These are phyloP conservation scores for Platyrinchus mystaceus DNA, from an alignment of 2,797 vertebrate species.

Conservation along the genomic window DNA sequence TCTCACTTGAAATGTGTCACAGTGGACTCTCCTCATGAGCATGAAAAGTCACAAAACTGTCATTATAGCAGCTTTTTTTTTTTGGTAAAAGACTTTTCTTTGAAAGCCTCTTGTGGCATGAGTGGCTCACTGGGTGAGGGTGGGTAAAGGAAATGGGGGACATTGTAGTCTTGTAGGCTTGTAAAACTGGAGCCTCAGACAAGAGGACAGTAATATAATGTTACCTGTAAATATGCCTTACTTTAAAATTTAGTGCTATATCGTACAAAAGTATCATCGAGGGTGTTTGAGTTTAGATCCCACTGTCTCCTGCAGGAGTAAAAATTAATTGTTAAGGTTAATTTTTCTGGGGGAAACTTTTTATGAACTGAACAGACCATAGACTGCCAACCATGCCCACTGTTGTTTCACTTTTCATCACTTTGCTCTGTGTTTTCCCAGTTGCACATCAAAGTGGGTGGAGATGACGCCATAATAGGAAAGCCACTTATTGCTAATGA, in stretches of 20 bases:
- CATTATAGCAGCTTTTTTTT: neutral
- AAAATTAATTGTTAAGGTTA: neutral
- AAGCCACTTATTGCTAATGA: neutral
- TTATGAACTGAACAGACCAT: no score
- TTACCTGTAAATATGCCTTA: neutral
- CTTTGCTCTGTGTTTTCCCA: neutral
- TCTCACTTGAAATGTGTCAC: neutral
- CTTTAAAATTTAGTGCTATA: neutral
- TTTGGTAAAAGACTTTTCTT: neutral
- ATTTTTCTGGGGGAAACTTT: neutral
- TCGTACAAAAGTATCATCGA: neutral
- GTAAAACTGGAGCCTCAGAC: neutral
- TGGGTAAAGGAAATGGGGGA: neutral
- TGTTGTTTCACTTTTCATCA: neutral
- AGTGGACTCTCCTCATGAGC: neutral
- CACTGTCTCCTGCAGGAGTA: neutral
- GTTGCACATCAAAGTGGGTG: neutral
- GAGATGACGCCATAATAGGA: neutral
- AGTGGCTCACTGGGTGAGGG: neutral
- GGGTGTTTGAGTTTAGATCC: neutral
- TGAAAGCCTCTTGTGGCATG: neutral
- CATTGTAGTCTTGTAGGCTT: fast-evolving
- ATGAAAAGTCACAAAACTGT: neutral
- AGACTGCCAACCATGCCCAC: neutral
- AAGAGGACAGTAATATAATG: neutral